phyloP scores from a whole-genome alignment of 2,797 vertebrate species.

The Mormyrus hasselquistii region DNA sequence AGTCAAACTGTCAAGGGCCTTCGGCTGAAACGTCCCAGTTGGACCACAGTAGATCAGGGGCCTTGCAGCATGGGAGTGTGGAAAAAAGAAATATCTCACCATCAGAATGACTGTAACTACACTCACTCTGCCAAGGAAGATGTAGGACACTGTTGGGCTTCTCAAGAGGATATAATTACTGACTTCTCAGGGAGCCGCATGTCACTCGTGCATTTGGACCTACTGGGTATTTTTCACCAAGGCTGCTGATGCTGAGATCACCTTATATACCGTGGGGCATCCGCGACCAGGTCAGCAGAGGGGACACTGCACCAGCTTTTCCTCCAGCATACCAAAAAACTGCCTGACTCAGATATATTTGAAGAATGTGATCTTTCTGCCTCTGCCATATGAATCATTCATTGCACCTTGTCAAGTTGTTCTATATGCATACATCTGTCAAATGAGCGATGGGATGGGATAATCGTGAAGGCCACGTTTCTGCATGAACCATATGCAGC shows the following conservation, averaged over 20 bases:
- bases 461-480: not conserved
- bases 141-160: constrained; percentile 14
- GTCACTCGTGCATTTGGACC: not conserved
- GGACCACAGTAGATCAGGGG: not conserved
- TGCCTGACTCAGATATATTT: not conserved
- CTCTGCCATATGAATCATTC: constrained; percentile 5
- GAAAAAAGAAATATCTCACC: not conserved
- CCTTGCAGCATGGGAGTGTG: not conserved
- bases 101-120: not conserved
- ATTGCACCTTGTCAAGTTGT: not conserved
- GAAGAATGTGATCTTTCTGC: not conserved
- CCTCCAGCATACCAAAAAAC: not conserved
- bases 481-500: not conserved
- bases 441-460: not conserved
- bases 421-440: constrained; percentile 7
- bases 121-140: constrained; percentile 11
- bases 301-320: not conserved
- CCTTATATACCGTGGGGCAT: not conserved
- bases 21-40: not conserved
- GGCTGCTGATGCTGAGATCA: not conserved
- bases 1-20: not conserved
- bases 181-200: not conserved
- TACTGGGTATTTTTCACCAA: not conserved
- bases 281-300: not conserved
- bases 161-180: constrained; percentile 6